A percentile compares a stretch with the other conserved stretches of the same genome.
phyloP scores from a whole-genome alignment of 2,797 vertebrate species.

The Avahi laniger region DNA sequence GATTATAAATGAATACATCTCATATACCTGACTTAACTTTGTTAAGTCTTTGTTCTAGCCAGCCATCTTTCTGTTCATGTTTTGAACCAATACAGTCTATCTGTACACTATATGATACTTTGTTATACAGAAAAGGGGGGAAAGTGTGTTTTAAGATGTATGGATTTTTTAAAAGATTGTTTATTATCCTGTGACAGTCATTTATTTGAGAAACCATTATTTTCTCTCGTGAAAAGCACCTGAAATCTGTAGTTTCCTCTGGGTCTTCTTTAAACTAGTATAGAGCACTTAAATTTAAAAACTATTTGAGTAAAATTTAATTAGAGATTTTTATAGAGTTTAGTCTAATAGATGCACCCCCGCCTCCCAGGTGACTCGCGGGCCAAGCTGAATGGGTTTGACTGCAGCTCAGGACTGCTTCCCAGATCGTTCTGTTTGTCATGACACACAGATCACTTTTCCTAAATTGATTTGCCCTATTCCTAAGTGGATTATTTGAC shows the following conservation, averaged over 20 bases:
- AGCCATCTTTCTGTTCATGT: slow-evolving; percentile 9
- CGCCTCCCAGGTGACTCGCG: fast-evolving
- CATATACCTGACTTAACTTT: not conserved
- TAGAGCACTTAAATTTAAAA: not conserved
- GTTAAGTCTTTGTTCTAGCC: not conserved
- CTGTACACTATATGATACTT: not conserved
- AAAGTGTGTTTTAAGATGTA: not conserved
- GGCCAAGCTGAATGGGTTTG: not conserved
- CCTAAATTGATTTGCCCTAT: not conserved
- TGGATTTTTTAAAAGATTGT: not conserved
- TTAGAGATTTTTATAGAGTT: not conserved
- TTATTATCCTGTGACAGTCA: not conserved
- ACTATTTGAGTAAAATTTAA: not conserved
- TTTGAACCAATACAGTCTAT: slow-evolving; percentile 18
- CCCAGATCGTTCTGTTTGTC: not conserved
- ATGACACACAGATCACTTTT: not conserved
- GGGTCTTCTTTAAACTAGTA: not conserved
- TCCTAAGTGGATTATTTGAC: slow-evolving; percentile 2
- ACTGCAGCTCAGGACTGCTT: not conserved
- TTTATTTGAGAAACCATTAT: not conserved
- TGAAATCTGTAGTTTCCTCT: not conserved
- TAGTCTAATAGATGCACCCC: not conserved
- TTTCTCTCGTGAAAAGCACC: not conserved
- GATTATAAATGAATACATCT: slow-evolving; percentile 24
- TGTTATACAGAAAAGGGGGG: not conserved